These are phyloP conservation scores for Sorex araneus DNA, from an alignment of 2,113 vertebrate species.

Conservation along the genomic window DNA sequence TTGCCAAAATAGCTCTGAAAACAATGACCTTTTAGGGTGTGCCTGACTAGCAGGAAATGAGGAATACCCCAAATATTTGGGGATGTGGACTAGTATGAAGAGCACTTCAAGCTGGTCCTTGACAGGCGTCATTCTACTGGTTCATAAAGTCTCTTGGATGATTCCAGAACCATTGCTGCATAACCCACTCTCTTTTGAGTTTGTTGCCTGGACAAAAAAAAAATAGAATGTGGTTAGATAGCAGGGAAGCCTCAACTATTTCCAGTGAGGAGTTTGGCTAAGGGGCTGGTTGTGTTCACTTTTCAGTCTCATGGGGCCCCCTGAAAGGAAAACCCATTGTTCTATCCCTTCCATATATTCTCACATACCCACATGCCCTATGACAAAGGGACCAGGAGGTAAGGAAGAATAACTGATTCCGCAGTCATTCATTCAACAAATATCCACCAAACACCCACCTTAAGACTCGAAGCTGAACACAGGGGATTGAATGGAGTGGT, in stretches of 20 bases:
- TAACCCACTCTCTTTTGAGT: neutral
- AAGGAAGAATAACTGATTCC: neutral
- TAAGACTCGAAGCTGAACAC: neutral
- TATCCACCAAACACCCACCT: neutral
- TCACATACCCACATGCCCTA: neutral
- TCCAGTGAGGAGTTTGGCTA: neutral
- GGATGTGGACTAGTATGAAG: neutral
- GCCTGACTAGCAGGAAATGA: neutral
- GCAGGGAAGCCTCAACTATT: neutral
- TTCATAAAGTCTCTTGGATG: neutral
- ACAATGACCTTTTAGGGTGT: constrained; percentile 22
- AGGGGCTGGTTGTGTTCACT: neutral
- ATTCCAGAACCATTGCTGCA: neutral
- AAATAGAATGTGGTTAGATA: neutral
- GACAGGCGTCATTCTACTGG: neutral
- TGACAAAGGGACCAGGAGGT: neutral
- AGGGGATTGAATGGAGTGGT: neutral
- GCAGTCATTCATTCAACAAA: neutral
- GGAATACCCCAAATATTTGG: neutral
- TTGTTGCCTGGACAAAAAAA: constrained; percentile 36
- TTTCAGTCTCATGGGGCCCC: neutral
- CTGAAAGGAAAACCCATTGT: neutral
- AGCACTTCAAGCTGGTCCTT: neutral
- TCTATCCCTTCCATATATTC: neutral
- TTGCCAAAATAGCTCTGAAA: constrained; percentile 18